These are phyloP conservation scores for Phalacrocorax carbo DNA, from an alignment of 2,113 vertebrate genomes.

Conservation along the genomic window DNA sequence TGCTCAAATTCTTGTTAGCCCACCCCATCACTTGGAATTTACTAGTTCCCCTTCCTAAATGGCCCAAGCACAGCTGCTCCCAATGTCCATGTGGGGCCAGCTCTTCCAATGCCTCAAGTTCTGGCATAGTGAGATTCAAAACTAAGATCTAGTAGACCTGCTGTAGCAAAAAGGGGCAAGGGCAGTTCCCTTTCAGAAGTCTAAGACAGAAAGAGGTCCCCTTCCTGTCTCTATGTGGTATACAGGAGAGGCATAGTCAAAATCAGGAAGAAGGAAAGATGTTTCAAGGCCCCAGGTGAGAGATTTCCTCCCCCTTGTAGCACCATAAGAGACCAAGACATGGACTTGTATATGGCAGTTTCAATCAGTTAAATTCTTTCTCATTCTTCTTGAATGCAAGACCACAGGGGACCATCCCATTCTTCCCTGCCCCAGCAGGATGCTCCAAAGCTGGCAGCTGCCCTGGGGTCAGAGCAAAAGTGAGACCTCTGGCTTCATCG, in stretches of 20 bases:
- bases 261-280: not conserved
- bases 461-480: not conserved
- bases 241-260: not conserved
- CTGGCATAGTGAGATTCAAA: not conserved
- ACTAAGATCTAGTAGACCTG: not conserved
- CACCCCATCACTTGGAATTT: not conserved
- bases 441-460: constrained; percentile 12
- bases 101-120: not conserved
- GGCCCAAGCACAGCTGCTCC: not conserved
- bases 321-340: constrained; percentile 47
- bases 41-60: not conserved
- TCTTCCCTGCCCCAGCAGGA: not conserved
- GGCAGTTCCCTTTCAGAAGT: not conserved
- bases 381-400: constrained; percentile 20
- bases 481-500: not conserved
- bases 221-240: not conserved
- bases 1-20: not conserved
- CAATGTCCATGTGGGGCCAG: not conserved
- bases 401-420: not conserved
- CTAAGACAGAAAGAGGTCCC: constrained; percentile 14
- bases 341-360: not conserved
- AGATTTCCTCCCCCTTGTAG: constrained; percentile 30
- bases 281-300: constrained; percentile 42
- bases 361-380: constrained; percentile 10
- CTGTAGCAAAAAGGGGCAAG: not conserved